phyloP scores from a whole-genome alignment of 2,113 vertebrate species.

The Ctenodactylus gundi region DNA sequence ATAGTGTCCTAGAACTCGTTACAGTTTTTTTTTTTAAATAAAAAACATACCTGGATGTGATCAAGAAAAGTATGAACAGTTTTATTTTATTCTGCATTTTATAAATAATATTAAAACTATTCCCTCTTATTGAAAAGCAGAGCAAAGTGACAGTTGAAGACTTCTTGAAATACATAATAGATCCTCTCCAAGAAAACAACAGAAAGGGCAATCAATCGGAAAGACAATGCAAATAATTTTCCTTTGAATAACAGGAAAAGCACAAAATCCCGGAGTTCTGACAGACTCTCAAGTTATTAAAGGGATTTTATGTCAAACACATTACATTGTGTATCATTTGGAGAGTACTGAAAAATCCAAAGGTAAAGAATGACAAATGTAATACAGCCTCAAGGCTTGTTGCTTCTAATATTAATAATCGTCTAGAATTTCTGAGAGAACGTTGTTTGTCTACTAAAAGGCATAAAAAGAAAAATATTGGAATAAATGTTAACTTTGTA shows the following conservation, averaged over 20 bases:
- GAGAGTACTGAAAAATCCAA: constrained; percentile 62
- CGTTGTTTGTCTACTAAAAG: constrained; percentile 2
- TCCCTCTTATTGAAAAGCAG: constrained; percentile 40
- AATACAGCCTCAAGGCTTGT: constrained; percentile 29
- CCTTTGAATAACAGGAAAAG: constrained; percentile 57
- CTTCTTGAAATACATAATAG: constrained; percentile 44
- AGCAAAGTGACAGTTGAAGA: constrained; percentile 39
- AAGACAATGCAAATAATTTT: constrained; percentile 68
- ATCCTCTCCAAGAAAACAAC: constrained; percentile 57
- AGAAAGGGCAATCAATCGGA: constrained; percentile 14
- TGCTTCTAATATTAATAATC: constrained; percentile 48
- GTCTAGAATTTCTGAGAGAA: not conserved
- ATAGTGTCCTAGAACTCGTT: not conserved
- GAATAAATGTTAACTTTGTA: constrained; percentile 21
- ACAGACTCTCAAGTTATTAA: constrained; percentile 44
- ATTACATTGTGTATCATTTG: constrained; percentile 65
- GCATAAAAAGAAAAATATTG: not conserved
- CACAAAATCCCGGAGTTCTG: constrained; percentile 58
- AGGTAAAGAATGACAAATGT: constrained; percentile 57
- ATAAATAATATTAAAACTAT: constrained; percentile 12
- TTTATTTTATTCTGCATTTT: constrained; percentile 40
- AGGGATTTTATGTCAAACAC: constrained; percentile 16
- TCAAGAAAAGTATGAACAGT: not conserved
- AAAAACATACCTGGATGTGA: not conserved
- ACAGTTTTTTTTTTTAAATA: not conserved